These are phyloP conservation scores for Mactra quadrangularis DNA, from an alignment of 1,140 invertebrate species.

Conservation along the genomic window DNA sequence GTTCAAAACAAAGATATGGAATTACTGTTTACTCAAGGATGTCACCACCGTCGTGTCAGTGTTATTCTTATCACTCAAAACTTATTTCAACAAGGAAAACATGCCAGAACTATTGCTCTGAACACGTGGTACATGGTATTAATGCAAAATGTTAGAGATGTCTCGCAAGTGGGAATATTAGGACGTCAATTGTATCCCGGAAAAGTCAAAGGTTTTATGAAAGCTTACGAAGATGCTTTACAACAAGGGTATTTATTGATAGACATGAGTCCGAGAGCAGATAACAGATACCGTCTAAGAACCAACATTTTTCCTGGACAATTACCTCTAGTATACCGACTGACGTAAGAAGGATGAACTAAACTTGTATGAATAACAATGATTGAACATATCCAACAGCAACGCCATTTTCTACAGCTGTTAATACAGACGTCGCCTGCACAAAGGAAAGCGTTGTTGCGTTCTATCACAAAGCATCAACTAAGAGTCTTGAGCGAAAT, in stretches of 20 bases:
- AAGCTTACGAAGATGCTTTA: conserved; percentile 21
- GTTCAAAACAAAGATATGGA: conserved; percentile 9
- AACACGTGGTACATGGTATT: conserved; percentile 35
- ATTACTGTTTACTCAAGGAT: conserved; percentile 51
- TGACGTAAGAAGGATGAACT: too few species aligned
- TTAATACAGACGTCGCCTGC: neutral
- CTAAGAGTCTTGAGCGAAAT: neutral
- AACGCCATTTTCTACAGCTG: conserved; percentile 6
- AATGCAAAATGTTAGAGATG: conserved; percentile 32
- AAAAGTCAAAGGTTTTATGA: neutral
- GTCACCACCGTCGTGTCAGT: conserved; percentile 20
- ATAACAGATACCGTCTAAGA: conserved; percentile 20
- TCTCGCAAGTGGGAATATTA: conserved; percentile 5
- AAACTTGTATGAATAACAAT: neutral
- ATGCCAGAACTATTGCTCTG: conserved; percentile 32
- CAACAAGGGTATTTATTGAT: conserved; percentile 14
- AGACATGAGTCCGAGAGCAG: neutral
- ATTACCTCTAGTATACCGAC: neutral
- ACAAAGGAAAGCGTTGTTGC: conserved; percentile 7
- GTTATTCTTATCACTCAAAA: conserved; percentile 49
- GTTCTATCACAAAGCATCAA: neutral
- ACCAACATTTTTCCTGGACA: conserved; percentile 20
- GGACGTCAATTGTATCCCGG: conserved; percentile 44
- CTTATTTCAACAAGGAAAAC: conserved; percentile 16
- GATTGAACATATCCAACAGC: neutral